Evolutionary conservation across 30 jellyfish, hydroid and myxozoan species (phyloP), one percentile per base, ranked within the genome.

Genomic region (Morbakka virulenta): DNA sequence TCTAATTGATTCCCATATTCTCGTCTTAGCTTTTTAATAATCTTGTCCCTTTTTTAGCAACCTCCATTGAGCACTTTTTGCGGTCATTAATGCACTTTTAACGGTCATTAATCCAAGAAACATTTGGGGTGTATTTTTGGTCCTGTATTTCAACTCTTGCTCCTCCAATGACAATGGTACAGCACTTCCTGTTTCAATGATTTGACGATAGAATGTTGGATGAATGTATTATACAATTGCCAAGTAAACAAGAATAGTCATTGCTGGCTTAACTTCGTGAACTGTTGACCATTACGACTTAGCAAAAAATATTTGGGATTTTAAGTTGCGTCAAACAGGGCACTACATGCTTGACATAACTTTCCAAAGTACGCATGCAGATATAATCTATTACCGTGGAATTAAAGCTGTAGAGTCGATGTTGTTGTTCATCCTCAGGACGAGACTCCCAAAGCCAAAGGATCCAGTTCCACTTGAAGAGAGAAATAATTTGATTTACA

Each of bases 171-270:
- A 9, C 67, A 65, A 26, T 4, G 2, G 26, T 3, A 23, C 77
- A 9, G 69, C 68, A 4, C 68, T 65, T 21, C 3, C 77, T 64
- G 67, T 64, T 22, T 64, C 77, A 12, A 14, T 64, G 3, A 64
- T 64, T 22, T 64, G 77, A 3, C 77, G 4, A 25, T 64, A 64
- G 2, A 61, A 3, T 4, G 77, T 64, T 3, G 77, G 77, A 30
- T 64, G 61, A 3, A 64, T 64, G 17, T 64, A 64, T 25, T 64
- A 23, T 12, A 23, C 65, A 64, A 64, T 64, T 12, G 77, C 77
- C 30, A 23, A 61, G 30, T 6, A 64, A 14, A 64, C 77, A 4
- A 64, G 3, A 4, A 6, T 64, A 22, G 26, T 31, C 4, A 20
- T 53, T 20, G 22, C 21, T 53, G 11, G 6, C 4, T 6, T 3